These are phyloP conservation scores for Alentia gelatinosa DNA, from an alignment of 2,888 invertebrate species.

Conservation along the genomic window DNA sequence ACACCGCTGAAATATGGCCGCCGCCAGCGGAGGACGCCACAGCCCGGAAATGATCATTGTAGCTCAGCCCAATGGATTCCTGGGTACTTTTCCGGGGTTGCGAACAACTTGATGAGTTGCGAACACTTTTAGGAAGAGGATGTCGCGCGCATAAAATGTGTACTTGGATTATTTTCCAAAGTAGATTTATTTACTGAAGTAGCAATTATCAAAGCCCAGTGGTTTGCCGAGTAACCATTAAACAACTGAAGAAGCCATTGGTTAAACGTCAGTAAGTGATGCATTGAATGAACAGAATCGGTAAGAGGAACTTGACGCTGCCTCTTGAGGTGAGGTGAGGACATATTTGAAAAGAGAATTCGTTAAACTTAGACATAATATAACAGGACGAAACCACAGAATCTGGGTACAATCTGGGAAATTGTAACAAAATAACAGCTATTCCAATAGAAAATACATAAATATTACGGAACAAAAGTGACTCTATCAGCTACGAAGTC, in stretches of 20 bases:
- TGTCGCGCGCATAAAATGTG: not conserved
- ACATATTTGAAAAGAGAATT: no score
- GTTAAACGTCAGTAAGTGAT: no score
- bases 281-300: no score
- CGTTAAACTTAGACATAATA: no score
- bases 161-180: not conserved
- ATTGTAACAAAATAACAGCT: no score
- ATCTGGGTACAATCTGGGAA: no score
- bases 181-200: not conserved
- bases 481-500: no score
- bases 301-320: no score
- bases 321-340: no score
- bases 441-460: no score
- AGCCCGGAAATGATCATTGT: slow-evolving; percentile 26
- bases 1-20: slow-evolving; percentile 37
- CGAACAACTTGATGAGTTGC: not conserved
- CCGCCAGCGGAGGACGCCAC: not conserved
- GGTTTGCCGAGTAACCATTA: not conserved
- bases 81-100: not conserved
- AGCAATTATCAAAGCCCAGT: not conserved
- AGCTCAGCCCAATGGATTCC: not conserved
- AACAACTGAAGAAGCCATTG: not conserved
- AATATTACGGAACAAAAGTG: no score
- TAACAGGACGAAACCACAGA: no score
- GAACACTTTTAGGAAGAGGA: not conserved